phyloP scores from a whole-genome alignment of 2,888 invertebrate genomes.

The Drosophila putrida region DNA sequence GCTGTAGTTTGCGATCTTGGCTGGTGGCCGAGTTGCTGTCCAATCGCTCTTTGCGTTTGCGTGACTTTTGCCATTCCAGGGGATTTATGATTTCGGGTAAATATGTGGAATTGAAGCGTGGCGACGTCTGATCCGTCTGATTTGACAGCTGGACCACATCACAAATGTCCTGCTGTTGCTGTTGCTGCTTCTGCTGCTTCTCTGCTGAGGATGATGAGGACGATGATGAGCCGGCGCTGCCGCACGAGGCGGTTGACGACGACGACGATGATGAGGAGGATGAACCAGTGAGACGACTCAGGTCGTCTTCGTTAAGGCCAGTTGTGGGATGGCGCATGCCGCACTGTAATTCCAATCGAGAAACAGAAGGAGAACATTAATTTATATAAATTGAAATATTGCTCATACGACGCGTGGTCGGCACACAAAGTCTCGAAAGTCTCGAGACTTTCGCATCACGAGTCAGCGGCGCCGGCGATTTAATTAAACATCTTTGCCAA shows the following conservation, averaged over 20 bases:
- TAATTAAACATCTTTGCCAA: conserved; percentile 28
- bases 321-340: conserved; percentile 86
- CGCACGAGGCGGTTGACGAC: conserved; percentile 76
- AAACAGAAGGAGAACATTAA: conserved; percentile 5
- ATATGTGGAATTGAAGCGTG: conserved; percentile 84
- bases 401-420: conserved; percentile 29
- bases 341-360: conserved; percentile 81
- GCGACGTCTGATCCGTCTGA: conserved; percentile 45
- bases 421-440: conserved; percentile 33
- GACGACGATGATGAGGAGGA: conserved; percentile 81
- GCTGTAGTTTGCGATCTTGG: conserved; percentile 88
- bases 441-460: conserved; percentile 44
- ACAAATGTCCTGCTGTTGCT: conserved; percentile 41
- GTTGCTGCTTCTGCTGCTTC: conserved; percentile 41
- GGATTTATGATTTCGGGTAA: conserved; percentile 85
- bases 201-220: conserved; percentile 54
- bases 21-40: conserved; percentile 88
- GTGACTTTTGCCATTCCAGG: conserved; percentile 86
- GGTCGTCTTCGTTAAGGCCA: conserved; percentile 86
- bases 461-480: conserved; percentile 22
- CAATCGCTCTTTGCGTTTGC: conserved; percentile 89
- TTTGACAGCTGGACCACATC: conserved; percentile 52
- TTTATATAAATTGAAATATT: conserved; percentile 21
- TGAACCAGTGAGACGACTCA: conserved; percentile 86
- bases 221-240: conserved; percentile 59